phyloP scores from a whole-genome alignment of 2,797 vertebrate genomes.

The Gadopsis bispinosus region DNA sequence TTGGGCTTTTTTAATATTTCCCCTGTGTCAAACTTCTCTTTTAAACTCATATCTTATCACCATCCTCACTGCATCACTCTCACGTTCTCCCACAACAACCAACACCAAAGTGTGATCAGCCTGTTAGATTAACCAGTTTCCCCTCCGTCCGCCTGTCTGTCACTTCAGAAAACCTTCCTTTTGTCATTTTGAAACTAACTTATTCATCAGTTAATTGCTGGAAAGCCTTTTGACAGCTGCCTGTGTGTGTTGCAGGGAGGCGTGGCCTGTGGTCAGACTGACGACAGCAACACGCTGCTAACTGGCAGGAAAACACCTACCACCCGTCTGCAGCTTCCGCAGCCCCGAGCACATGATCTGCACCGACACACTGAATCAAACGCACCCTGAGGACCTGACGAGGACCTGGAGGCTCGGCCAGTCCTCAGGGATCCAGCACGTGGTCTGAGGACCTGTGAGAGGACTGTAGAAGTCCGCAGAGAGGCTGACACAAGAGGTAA shows the following conservation, averaged over 20 bases:
- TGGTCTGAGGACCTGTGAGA: conserved; percentile 13
- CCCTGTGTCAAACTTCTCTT: no score
- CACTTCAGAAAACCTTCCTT: background rate
- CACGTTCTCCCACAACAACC: no score
- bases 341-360: conserved; percentile 5
- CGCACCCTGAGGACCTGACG: background rate
- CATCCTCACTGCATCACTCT: background rate
- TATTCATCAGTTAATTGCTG: background rate
- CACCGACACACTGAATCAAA: background rate
- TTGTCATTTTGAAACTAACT: background rate
- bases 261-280: conserved; percentile 35
- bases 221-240: background rate
- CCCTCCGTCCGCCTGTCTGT: background rate
- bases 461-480: background rate
- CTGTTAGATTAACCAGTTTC: background rate
- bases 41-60: no score
- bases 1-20: no score
- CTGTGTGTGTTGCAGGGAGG: conserved; percentile 3
- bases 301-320: conserved; percentile 50
- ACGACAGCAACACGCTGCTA: conserved; percentile 5
- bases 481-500: background rate
- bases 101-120: no score
- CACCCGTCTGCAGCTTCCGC: conserved; percentile 22
- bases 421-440: conserved; percentile 12
- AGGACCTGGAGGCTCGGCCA: background rate